These are phyloP conservation scores for Porites divaricata DNA, from an alignment of 92 coral and sea anemone genomes.

Conservation along the genomic window DNA sequence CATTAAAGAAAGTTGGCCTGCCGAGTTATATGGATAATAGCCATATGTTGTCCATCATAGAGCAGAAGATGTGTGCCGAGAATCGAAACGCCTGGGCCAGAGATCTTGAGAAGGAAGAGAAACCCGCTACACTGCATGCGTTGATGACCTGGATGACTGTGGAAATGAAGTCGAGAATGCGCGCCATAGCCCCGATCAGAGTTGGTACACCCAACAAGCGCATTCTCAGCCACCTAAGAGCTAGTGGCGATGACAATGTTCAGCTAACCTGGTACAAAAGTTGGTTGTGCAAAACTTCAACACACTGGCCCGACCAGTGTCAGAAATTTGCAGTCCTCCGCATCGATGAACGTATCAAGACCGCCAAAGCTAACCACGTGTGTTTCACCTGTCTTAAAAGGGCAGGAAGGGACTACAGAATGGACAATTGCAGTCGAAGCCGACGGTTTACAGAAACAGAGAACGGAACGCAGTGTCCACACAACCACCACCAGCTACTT, in stretches of 20 bases:
- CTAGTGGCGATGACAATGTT: conserved; percentile 13
- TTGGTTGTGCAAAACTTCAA: conserved; percentile 63
- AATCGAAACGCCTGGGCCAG: conserved; percentile 69
- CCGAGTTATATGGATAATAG: conserved; percentile 59
- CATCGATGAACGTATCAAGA: conserved; percentile 50
- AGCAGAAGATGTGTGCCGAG: conserved; percentile 63
- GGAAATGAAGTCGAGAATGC: conserved; percentile 66
- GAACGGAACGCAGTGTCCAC: conserved; percentile 58
- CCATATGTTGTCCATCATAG: conserved; percentile 30
- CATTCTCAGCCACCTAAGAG: conserved; percentile 26
- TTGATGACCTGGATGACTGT: conserved; percentile 68
- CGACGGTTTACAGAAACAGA: conserved; percentile 48
- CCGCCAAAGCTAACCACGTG: conserved; percentile 59
- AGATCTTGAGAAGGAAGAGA: conserved; percentile 51
- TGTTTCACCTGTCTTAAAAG: conserved; percentile 64
- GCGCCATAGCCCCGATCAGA: conserved; percentile 71
- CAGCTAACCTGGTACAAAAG: conserved; percentile 43
- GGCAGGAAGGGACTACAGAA: conserved; percentile 54
- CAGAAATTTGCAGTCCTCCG: conserved; percentile 52
- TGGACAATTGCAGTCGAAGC: conserved; percentile 51
- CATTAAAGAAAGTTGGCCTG: conserved; percentile 51
- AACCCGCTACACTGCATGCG: conserved; percentile 47
- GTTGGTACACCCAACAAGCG: conserved; percentile 14
- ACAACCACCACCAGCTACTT: conserved; percentile 53
- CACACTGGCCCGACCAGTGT: conserved; percentile 81